These are phyloP conservation scores for Bilobella aurantiaca DNA, from an alignment of 1,140 invertebrate genomes.

Conservation along the genomic window DNA sequence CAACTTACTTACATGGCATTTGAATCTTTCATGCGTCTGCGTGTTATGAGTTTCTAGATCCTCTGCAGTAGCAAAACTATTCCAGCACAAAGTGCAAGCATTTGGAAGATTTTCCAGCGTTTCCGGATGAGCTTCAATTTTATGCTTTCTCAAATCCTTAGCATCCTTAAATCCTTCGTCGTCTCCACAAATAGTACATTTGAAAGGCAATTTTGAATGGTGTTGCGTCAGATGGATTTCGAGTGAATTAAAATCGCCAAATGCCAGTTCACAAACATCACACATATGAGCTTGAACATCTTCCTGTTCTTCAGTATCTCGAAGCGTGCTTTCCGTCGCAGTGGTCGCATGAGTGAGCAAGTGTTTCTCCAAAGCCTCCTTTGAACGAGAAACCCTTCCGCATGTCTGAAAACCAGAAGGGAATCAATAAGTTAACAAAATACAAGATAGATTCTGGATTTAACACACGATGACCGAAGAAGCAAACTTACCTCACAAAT, in stretches of 20 bases:
- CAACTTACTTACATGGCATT: slow-evolving; percentile 23
- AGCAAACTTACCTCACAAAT: slow-evolving; percentile 14
- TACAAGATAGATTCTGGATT: background rate
- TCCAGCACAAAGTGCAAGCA: slow-evolving; percentile 27
- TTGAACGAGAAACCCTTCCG: slow-evolving; percentile 22
- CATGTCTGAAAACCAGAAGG: slow-evolving; percentile 17
- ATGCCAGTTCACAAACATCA: slow-evolving; percentile 54
- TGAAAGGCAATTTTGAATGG: slow-evolving; percentile 22
- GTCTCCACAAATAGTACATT: slow-evolving; percentile 20
- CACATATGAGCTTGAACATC: slow-evolving; percentile 52
- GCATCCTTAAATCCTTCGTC: slow-evolving; percentile 27
- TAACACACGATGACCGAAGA: background rate
- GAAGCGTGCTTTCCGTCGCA: slow-evolving; percentile 52
- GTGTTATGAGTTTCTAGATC: slow-evolving; percentile 14
- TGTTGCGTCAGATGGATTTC: slow-evolving; percentile 29
- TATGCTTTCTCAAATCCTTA: slow-evolving; percentile 21
- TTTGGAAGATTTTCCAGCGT: slow-evolving; percentile 5
- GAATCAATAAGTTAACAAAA: too few species aligned
- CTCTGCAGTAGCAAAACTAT: slow-evolving; percentile 19
- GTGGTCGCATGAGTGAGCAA: slow-evolving; percentile 42
- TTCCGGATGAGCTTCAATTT: slow-evolving; percentile 16
- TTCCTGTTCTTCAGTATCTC: too few species aligned
- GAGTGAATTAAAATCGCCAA: slow-evolving; percentile 37
- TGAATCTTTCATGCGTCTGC: slow-evolving; percentile 26
- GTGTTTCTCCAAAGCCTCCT: slow-evolving; percentile 40